Evolutionary conservation across 2,888 invertebrate genomes (phyloP), one percentile per base, ranked within the genome.

Genomic region (Bombylius discolor): DNA sequence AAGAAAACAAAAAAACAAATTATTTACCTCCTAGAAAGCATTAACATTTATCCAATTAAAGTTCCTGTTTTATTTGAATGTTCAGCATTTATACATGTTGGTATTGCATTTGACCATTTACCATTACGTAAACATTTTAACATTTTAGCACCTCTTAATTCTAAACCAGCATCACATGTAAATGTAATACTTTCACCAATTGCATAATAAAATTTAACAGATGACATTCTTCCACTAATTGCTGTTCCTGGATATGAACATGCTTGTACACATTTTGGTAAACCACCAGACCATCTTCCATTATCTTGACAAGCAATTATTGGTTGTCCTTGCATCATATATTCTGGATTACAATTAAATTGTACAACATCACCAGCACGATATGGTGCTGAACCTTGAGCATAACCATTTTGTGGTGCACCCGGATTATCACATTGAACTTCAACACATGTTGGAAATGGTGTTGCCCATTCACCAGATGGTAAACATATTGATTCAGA

Each of bases 271-370:
- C 90, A 91, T 72, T 88, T 87, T n/a, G 90, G 89, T 34, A 86
- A 77, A 48, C 84, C 83, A 51, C 87, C 86, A 56, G 89, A 88
- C 89, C 92, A 92, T 58, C 87, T 78, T 9, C 89, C 89, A 68
- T 84, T 88, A 67, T 89, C 89, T 75, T 90, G 89, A 71, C 93
- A 93, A 32, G 90, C 88, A 52, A 90, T 82, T 63, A 91, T 89
- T n/a, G 90, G 89, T 64, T 88, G 82, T 4, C 93, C 92, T 70
- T 90, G 89, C 80, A 92, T 84, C 80, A 92, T 89, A 72, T 84
- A 90, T 64, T 89, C 89, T 9, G 87, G 84, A 73, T 89, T 85
- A 72, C 92, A 93, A 69, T 87, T 88, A 77, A 90, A 89, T 71
- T 90, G 88, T 34, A 91, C 83, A 53, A 89, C 84, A 71, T 91